Percentiles rank a stretch among this genome's conserved stretches.
These are phyloP conservation scores for Mantis religiosa DNA, from an alignment of 2,888 invertebrate species.

Conservation along the genomic window DNA sequence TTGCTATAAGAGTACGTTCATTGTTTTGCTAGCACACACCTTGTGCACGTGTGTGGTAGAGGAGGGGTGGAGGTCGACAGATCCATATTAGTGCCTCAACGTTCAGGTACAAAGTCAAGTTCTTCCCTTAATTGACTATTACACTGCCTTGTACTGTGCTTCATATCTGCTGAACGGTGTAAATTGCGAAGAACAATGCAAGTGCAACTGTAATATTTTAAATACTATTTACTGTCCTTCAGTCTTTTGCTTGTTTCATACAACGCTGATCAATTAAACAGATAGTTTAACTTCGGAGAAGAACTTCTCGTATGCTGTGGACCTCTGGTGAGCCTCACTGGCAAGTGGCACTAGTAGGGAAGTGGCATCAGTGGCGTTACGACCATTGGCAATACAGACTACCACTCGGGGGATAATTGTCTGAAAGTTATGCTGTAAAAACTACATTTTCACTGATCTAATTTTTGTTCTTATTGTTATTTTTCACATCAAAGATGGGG, in stretches of 20 bases:
- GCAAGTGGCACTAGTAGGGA: not conserved
- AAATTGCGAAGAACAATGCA: not conserved
- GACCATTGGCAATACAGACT: too few relatives aligned
- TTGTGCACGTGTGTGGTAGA: not conserved
- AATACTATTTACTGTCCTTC: not conserved
- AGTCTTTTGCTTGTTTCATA: not conserved
- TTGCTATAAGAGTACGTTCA: not conserved
- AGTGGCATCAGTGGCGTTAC: not conserved
- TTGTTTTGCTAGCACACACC: not conserved
- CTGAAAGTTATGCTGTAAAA: too few relatives aligned
- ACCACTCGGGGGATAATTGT: too few relatives aligned
- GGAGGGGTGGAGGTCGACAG: not conserved
- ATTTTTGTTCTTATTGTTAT: too few relatives aligned
- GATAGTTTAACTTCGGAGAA: not conserved
- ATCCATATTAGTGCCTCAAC: not conserved
- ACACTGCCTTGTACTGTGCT: not conserved
- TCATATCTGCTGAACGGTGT: not conserved
- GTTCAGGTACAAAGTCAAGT: not conserved
- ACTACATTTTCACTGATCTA: too few relatives aligned
- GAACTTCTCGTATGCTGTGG: not conserved
- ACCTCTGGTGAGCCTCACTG: not conserved
- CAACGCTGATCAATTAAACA: not conserved
- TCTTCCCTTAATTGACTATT: not conserved
- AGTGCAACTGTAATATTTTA: not conserved
- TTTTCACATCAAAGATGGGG: too few relatives aligned